Conservation (phyloP, 2,797 vertebrate genomes). For the Siniperca scherzeri region DNA sequence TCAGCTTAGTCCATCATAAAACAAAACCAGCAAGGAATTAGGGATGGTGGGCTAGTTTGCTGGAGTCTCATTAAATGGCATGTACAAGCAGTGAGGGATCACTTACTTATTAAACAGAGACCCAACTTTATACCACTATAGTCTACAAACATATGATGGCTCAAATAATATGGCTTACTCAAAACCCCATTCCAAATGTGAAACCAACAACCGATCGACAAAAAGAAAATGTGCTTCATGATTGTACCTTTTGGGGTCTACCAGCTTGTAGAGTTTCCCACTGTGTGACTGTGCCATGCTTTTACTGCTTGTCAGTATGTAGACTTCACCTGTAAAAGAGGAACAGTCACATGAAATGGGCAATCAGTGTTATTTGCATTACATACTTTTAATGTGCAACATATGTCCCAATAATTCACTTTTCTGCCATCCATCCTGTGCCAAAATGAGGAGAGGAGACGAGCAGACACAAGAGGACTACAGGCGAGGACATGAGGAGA, state of each 20-base stretch:
- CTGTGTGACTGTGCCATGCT: conserved; percentile 94
- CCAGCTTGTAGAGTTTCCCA: conserved; percentile 97
- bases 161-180: conserved; percentile 17
- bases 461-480: conserved; percentile 26
- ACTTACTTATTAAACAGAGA: conserved; percentile 29
- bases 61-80: conserved; percentile 4
- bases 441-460: conserved; percentile 24
- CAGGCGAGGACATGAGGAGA: conserved; percentile 35
- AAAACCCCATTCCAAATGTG: neutral
- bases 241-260: conserved; percentile 96
- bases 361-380: conserved; percentile 23
- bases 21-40: conserved; percentile 27
- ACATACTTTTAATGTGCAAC: conserved; percentile 8
- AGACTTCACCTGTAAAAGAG: conserved; percentile 92
- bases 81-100: conserved; percentile 17
- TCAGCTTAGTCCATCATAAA: conserved; percentile 22
- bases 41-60: conserved; percentile 14
- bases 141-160: conserved; percentile 31
- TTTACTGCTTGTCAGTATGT: conserved; percentile 97
- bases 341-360: conserved; percentile 21
- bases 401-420: conserved; percentile 16
- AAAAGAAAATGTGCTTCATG: neutral
- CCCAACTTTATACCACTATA: conserved; percentile 22
- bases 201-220: neutral
- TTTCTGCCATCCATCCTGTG: neutral